Base-by-base conservation (phyloP, 2,888 invertebrate genomes). In the Listrodromus nycthemerus region DNA sequence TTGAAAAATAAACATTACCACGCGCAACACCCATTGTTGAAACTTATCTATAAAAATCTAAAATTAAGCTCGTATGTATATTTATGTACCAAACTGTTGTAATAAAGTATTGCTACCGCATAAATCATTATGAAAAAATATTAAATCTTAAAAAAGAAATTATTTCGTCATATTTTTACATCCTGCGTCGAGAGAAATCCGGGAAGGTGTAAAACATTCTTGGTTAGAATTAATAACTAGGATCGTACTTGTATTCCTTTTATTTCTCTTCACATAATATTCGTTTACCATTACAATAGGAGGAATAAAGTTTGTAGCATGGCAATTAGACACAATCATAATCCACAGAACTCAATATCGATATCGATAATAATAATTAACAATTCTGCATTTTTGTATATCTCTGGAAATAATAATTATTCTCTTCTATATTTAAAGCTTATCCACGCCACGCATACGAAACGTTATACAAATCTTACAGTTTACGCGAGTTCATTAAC, bases 51-150 rank as follows among this genome's bases (percentile, higher is more conserved):
- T 85, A 83, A 83, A 65, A 65, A 65, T 37, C 19, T 7, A 58
- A 90, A 90, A 90, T 89, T 89, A 89, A 91, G 89, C 89, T 88
- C 91, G 88, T 90, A 92, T 92, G 91, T 92, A 92, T 93, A 93
- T 93, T 92, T 93, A 91, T 92, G 92, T 92, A 93, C 92, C 89
- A 91, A 92, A 92, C 88, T 90, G 90, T 93, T 93, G 90, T 92
- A 92, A 92, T 91, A 92, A 92, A 92, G 89, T 90, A 93, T 91
- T 92, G 89, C 90, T 89, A 92, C 88, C 88, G 83, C 90, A 90
- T 89, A 90, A 89, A 91, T 83, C 85, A 86, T 85, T 86, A 82
- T 77, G 75, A 55, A 55, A 21, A 82, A 81, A 75, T 41, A 83
- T 65, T 48, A 74, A 70, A 80, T 74, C 45, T 41, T 45, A 1